Evolutionary conservation across 2,888 invertebrate genomes (phyloP).

Genomic region (Cremastinae sp.): DNA sequence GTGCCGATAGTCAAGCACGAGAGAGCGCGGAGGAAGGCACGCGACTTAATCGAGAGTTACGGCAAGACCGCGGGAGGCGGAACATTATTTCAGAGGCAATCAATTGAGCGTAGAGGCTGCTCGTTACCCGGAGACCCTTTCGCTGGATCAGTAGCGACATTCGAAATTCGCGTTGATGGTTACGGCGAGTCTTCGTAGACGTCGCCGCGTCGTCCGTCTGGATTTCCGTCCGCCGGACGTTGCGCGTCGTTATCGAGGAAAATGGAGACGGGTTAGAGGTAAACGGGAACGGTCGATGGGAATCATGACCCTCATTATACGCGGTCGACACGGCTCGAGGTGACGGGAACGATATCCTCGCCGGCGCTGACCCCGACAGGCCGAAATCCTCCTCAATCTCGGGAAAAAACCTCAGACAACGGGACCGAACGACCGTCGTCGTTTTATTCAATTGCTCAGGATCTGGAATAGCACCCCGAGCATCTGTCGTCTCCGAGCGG

Average conservation of each 20-base stretch:
- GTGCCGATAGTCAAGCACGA: background rate
- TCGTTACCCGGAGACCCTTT: too few species aligned
- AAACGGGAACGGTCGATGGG: conserved; percentile 16
- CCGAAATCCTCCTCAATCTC: conserved; percentile 51
- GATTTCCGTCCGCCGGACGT: conserved; percentile 19
- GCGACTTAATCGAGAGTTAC: too few species aligned
- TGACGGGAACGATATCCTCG: conserved; percentile 46
- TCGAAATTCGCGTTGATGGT: background rate
- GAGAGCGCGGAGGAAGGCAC: too few species aligned
- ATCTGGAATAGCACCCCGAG: conserved; percentile 3
- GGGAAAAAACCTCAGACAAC: conserved; percentile 45
- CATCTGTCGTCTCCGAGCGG: conserved; percentile 36
- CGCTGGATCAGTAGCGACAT: too few species aligned
- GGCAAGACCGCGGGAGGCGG: too few species aligned
- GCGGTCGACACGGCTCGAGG: conserved; percentile 21
- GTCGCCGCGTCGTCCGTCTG: too few species aligned
- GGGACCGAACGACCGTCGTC: conserved; percentile 43
- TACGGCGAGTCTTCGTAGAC: too few species aligned
- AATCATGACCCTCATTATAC: conserved; percentile 52
- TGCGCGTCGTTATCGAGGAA: conserved; percentile 48
- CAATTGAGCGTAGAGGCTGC: too few species aligned
- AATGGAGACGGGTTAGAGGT: conserved; percentile 26
- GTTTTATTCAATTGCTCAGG: conserved; percentile 49
- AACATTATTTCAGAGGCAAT: too few species aligned
- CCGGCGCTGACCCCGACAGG: conserved; percentile 35